phyloP scores from a whole-genome alignment of 2,797 vertebrate genomes.

The Xenops minutus region DNA sequence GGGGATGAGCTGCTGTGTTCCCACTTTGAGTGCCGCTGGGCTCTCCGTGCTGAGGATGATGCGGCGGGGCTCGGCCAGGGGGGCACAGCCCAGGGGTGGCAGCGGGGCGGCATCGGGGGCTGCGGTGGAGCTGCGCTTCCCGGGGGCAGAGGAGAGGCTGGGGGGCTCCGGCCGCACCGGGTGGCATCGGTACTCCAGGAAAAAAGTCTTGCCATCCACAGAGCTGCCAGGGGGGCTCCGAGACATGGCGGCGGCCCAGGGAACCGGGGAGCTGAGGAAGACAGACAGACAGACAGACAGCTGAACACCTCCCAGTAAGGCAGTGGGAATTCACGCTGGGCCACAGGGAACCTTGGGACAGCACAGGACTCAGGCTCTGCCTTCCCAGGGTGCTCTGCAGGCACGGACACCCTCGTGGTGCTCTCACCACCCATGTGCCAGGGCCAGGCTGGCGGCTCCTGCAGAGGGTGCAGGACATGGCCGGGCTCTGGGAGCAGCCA shows the following conservation, averaged over 20 bases:
- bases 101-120: neutral
- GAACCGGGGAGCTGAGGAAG: neutral
- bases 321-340: rapidly evolving
- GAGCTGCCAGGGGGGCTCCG: constrained; percentile 55
- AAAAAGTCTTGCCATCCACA: constrained; percentile 68
- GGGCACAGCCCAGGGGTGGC: rapidly evolving
- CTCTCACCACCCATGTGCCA: rapidly evolving
- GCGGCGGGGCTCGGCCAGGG: neutral
- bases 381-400: rapidly evolving
- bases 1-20: constrained; percentile 90
- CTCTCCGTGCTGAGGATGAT: constrained; percentile 89
- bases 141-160: rapidly evolving
- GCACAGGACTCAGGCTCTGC: rapidly evolving
- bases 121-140: neutral
- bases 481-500: neutral
- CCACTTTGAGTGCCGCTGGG: constrained; percentile 78
- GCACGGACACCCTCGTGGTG: rapidly evolving
- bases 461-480: rapidly evolving
- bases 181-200: constrained; percentile 76
- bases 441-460: neutral
- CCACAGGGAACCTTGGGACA: rapidly evolving
- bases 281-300: neutral
- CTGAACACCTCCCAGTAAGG: neutral
- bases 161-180: constrained; percentile 68
- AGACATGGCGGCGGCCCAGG: constrained; percentile 71